phyloP scores from a whole-genome alignment of 2,888 invertebrate species.

The Smittia sp. region DNA sequence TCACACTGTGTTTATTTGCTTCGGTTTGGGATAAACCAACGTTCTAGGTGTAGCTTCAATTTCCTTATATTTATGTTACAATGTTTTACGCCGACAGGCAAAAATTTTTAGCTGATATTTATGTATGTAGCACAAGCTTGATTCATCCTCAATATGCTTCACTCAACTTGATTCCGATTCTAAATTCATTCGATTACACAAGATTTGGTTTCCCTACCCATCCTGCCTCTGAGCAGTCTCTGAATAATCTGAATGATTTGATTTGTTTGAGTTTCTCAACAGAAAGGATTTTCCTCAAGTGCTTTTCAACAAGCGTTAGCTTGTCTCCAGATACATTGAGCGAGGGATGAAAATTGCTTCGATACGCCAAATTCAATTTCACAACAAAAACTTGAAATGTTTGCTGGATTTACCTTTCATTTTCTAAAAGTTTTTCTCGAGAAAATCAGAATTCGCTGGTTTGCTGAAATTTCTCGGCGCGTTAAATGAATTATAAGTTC shows the following conservation, averaged over 20 bases:
- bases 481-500: no score
- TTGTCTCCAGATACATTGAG: not conserved
- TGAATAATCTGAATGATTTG: not conserved
- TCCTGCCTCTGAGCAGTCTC: not conserved
- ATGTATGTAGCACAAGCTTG: no score
- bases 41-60: no score
- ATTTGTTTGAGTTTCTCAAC: not conserved
- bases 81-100: no score
- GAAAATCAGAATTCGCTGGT: no score
- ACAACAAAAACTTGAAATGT: not conserved
- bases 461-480: no score
- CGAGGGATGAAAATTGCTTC: not conserved
- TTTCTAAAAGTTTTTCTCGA: not conserved
- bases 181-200: not conserved
- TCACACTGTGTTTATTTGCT: not conserved
- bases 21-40: not conserved
- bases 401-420: not conserved
- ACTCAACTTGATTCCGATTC: no score
- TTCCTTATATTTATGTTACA: no score
- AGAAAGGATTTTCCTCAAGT: not conserved
- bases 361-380: not conserved
- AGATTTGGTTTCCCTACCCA: not conserved
- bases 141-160: no score
- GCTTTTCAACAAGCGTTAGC: not conserved
- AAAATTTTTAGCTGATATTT: no score